Evolutionary conservation across 2,113 vertebrate species (phyloP).

Genomic region (Rostratula benghalensis): DNA sequence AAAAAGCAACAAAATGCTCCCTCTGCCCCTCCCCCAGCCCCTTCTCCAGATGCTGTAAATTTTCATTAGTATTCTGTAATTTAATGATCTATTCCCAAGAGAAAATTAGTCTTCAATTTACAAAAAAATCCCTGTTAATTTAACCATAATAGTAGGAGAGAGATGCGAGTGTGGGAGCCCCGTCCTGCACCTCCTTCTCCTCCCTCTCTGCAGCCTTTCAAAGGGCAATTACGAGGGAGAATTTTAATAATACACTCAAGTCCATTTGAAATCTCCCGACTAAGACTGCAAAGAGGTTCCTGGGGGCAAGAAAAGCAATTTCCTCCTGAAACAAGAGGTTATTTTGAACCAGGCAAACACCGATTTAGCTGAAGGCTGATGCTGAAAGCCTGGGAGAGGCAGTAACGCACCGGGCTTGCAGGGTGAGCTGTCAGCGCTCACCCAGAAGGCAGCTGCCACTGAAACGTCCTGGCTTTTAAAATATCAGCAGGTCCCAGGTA

Average conservation of each 20-base stretch:
- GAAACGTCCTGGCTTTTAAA: background rate
- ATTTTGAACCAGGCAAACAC: background rate
- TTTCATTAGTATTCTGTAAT: slow-evolving; percentile 54
- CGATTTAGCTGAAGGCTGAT: background rate
- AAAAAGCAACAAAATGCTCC: background rate
- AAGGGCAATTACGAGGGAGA: background rate
- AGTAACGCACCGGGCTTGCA: accelerated
- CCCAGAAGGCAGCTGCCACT: background rate
- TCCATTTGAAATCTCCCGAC: background rate
- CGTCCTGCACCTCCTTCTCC: accelerated
- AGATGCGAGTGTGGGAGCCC: background rate
- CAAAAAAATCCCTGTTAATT: slow-evolving; percentile 28
- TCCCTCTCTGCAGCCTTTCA: background rate
- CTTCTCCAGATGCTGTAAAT: background rate
- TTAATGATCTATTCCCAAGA: slow-evolving; percentile 50
- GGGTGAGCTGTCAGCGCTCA: background rate
- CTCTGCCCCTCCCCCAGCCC: background rate
- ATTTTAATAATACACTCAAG: background rate
- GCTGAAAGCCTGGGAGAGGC: background rate
- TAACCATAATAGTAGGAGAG: background rate
- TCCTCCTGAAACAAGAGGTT: background rate
- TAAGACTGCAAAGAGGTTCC: background rate
- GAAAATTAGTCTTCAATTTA: slow-evolving; percentile 53
- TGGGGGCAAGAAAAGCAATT: slow-evolving; percentile 6
- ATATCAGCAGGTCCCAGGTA: accelerated